Base-by-base conservation (phyloP, 92 coral and sea anemone species). In the Parazoanthus swiftii region DNA sequence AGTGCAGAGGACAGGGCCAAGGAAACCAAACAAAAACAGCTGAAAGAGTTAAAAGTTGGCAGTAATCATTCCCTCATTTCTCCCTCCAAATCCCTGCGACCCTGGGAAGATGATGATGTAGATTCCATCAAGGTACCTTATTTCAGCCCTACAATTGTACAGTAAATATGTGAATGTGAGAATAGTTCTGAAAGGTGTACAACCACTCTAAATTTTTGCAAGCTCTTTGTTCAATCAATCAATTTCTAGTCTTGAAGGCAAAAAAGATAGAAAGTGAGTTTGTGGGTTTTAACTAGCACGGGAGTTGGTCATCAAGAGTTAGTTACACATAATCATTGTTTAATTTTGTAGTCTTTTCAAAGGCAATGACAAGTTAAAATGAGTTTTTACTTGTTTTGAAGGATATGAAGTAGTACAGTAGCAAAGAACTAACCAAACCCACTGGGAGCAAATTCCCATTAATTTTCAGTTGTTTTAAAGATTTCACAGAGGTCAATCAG, bases 51-150 rank as follows among this genome's bases (percentile, higher is more conserved):
- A 15, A 66, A 71, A 38, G 43, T 13, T 26, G 25, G 37, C 43
- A 48, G 8, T 14, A 44, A 70, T 16, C 77, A 70, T 46, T 75
- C 51, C 20, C 37, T 6, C 46, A 37, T 76, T 76, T 38, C 80
- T 6, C 80, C 80, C 25, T 76, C 80, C 16, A 44, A 26, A 26
- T 25, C 87, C 44, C 44, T 84, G 6, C 63, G 15, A 15, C 39
- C 54, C 43, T 84, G 87, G 87, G 87, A 84, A 26, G 79, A 46
- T 46, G 87, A 84, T 44, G 87, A 71, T 48, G n/a, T 70, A 10
- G 87, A 84, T 33, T 84, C 87, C 1, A 74, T 84, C 26, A 84
- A 84, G 87, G 87, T 84, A 63, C 70, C 4, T 63, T 1, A 63
- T 20, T 23, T 26, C 70, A 1, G 26, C 25, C 26, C 70, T 16